Evolutionary conservation across 2,888 invertebrate genomes (phyloP), one percentile per base, ranked within the genome.

Genomic region (Hypselothyrea guttata): DNA sequence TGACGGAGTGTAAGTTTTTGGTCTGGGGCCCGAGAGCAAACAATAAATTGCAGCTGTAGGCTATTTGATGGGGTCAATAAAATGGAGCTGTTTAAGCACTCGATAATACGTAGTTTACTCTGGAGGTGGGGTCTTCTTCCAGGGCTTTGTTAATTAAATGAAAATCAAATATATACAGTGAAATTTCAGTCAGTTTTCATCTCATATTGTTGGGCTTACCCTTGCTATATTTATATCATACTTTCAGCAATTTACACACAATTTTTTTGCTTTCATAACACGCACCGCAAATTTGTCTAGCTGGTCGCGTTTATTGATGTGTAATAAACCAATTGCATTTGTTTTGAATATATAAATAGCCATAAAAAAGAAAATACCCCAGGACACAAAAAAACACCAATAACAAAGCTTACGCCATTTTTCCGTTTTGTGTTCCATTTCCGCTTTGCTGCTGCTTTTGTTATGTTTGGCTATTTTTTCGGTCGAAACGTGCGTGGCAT

Each of bases 271-370:
- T 34, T 27, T 48, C 22, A n/a, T 28, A 52, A 42, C 70, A 81
- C 62, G 60, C 78, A 75, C 63, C 71, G 58, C 63, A 70, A 75
- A 75, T 75, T 77, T 75, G 53, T 42, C 69, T 67, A 59, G 62
- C 54, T 79, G 72, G 41, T 68, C 59, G 75, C 51, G 71, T 63
- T 73, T 73, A 81, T 79, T 84, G 87, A 84, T 75, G 84, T 81
- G 87, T 81, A 86, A 86, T 86, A 86, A 86, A 86, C 83, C 87
- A 87, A 86, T 86, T 86, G 87, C 77, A 84, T 87, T 86, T 87
- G 87, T 74, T 86, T 87, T 86, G 87, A 87, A 86, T 86, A 86
- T 77, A 77, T 87, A 87, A 86, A 84, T 82, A 82, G 78, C 60
- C 75, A 82, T 77, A 82, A 62, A 5, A 22, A 82, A 82, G 63